These are phyloP conservation scores for Anoplopoma fimbria DNA, from an alignment of 2,113 vertebrate species.

Conservation along the genomic window DNA sequence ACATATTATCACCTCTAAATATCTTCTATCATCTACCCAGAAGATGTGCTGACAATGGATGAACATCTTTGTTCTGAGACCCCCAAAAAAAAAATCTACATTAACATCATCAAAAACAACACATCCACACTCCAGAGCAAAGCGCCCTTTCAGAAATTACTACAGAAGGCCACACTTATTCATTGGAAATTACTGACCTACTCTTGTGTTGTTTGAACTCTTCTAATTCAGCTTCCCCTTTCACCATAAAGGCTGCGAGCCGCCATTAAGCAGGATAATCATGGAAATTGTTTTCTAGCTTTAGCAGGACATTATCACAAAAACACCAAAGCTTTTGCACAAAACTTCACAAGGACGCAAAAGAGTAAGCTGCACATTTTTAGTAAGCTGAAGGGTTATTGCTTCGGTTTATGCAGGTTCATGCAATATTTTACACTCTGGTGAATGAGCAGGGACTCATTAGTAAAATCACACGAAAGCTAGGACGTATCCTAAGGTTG, in stretches of 20 bases:
- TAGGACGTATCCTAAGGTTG: constrained; percentile 75
- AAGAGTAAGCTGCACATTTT: constrained; percentile 1
- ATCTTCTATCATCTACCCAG: not conserved
- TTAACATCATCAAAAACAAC: constrained; percentile 60
- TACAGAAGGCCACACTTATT: constrained; percentile 37
- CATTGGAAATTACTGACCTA: constrained; percentile 39
- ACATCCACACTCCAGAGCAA: constrained; percentile 57
- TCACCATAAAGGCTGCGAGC: constrained; percentile 52
- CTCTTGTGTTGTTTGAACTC: constrained; percentile 61
- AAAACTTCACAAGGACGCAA: constrained; percentile 20
- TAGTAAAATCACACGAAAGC: constrained; percentile 78
- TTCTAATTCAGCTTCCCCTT: constrained; percentile 55
- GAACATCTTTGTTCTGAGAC: constrained; percentile 8
- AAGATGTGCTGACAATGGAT: not conserved
- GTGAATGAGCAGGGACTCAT: constrained; percentile 77
- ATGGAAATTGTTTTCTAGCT: constrained; percentile 47
- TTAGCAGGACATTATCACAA: constrained; percentile 40
- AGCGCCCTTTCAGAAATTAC: constrained; percentile 60
- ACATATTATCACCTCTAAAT: not conserved
- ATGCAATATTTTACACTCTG: constrained; percentile 74
- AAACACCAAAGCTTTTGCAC: constrained; percentile 24
- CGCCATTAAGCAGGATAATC: constrained; percentile 61
- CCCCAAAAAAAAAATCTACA: constrained; percentile 42
- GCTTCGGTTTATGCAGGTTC: constrained; percentile 64
- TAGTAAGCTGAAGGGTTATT: constrained; percentile 9